Base-by-base conservation (phyloP, 2,888 invertebrate species). In the Penaeus monodon region DNA sequence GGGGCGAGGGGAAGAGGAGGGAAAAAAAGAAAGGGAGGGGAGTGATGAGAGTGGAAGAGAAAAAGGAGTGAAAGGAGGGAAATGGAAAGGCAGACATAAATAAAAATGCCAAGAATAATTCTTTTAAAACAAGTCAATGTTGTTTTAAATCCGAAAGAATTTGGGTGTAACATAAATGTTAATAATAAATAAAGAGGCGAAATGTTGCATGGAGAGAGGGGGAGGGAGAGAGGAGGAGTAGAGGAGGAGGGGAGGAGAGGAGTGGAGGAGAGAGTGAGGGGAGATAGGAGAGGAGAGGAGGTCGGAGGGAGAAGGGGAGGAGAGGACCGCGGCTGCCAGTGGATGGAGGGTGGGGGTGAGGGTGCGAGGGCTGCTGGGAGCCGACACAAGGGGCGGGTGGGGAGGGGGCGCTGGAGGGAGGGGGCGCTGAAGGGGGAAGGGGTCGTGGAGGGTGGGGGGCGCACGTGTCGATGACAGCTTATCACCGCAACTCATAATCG, bases 401-500 rank as follows among this genome's bases (percentile, higher is more conserved):
- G 63, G 38, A 49, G 29, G 65, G 33, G 12, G 78, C 33, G 33
- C 33, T 38, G 66, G 27, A 29, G 22, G 63, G 27, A 27, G 33
- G 57, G 27, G 73, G 63, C 33, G n/a, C 6, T 8, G 29, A 38
- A 38, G 66, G 57, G 49, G 14, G 76, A 24, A n/a, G 63, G 27
- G 78, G 20, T 44, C n/a, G 29, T 27, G 29, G n/a, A 65, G 66
- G 33, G 73, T 64, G 74, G 38, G 78, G 38, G 81, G 33, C 66
- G 33, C 86, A 81, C 76, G 86, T 81, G 81, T 33, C 76, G 49
- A 65, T 85, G 85, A 85, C 85, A 85, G 85, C 80, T 85, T 85
- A 85, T 85, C 85, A 85, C 85, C 85, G 64, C 64, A 80, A 74
- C 80, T 85, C 85, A 85, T 85, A 85, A 85, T 85, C 85, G 85